Percentiles rank a stretch among this genome's conserved stretches.
These are phyloP conservation scores for Dicrurus megarhynchus DNA, from an alignment of 2,113 vertebrate species.

Conservation along the genomic window DNA sequence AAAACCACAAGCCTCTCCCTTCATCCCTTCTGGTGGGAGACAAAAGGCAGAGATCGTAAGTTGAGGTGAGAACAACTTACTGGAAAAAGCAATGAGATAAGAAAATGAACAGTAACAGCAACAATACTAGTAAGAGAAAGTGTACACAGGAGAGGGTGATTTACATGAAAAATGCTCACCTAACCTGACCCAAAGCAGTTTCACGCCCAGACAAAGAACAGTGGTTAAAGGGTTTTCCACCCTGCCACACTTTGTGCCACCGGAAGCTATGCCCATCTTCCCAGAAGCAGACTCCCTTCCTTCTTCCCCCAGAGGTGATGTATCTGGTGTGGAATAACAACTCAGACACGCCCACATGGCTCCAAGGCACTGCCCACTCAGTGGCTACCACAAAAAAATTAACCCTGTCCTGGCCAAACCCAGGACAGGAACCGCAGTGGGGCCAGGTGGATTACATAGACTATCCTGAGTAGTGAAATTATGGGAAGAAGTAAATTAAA, in stretches of 20 bases:
- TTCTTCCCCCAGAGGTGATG: background rate
- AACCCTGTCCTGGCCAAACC: background rate
- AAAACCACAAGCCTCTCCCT: background rate
- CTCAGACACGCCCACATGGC: fast-evolving
- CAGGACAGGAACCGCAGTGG: background rate
- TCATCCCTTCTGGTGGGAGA: background rate
- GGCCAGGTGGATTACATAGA: background rate
- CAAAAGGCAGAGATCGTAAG: background rate
- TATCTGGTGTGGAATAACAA: background rate
- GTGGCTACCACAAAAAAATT: fast-evolving
- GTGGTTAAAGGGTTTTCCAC: background rate
- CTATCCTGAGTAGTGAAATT: background rate
- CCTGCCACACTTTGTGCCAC: background rate
- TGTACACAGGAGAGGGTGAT: background rate
- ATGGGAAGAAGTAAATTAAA: background rate
- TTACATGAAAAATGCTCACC: background rate
- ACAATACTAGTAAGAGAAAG: background rate
- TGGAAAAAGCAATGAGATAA: background rate
- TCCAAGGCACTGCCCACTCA: background rate
- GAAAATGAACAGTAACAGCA: background rate
- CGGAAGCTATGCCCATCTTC: fast-evolving
- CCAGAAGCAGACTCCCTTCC: background rate
- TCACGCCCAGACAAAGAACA: background rate
- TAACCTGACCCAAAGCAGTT: background rate
- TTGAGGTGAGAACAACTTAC: background rate